These are phyloP conservation scores for Aix galericulata DNA, from an alignment of 2,113 vertebrate genomes.

Conservation along the genomic window DNA sequence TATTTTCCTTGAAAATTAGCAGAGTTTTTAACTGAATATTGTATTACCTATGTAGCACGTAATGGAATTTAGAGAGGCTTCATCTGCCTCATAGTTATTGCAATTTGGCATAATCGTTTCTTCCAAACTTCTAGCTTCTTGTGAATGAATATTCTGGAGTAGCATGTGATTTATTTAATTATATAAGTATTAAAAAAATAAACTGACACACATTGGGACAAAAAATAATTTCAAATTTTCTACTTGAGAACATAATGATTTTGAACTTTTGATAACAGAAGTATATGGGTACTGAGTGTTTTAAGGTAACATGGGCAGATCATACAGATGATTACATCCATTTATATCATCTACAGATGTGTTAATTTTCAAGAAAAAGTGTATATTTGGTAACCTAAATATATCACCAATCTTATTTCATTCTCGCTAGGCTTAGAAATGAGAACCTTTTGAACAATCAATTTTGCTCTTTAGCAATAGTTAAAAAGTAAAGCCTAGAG, in stretches of 20 bases:
- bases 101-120: not conserved
- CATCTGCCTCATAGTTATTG: not conserved
- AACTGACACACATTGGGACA: fast-evolving
- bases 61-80: not conserved
- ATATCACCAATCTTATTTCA: not conserved
- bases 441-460: not conserved
- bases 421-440: not conserved
- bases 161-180: not conserved
- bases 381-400: not conserved
- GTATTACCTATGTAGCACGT: not conserved
- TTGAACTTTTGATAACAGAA: not conserved
- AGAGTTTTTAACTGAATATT: not conserved
- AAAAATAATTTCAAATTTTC: not conserved
- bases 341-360: not conserved
- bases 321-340: fast-evolving
- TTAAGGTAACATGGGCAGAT: not conserved
- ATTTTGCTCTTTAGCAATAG: not conserved
- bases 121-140: not conserved
- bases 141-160: not conserved
- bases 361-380: not conserved
- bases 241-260: not conserved
- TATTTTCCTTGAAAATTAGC: not conserved
- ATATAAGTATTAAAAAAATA: not conserved
- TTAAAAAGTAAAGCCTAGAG: not conserved
- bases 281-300: not conserved